These are phyloP conservation scores for Hemiscyllium ocellatum DNA, from an alignment of 2,113 vertebrate species.

Conservation along the genomic window DNA sequence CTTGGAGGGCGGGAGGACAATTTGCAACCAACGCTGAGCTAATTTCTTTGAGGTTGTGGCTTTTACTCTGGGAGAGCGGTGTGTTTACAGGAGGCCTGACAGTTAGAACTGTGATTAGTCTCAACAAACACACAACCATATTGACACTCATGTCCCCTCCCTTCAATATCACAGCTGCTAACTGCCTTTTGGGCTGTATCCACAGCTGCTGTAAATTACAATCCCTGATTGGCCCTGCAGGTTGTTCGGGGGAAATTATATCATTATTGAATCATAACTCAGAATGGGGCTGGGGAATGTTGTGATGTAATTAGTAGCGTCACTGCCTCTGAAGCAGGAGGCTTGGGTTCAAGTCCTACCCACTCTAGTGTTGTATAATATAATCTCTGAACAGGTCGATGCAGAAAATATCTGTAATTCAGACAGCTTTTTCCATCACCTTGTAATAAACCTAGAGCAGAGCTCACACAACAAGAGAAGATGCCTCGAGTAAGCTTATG, in stretches of 20 bases:
- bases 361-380: too few relatives aligned
- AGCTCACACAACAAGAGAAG: neutral
- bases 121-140: slow-evolving; percentile 30
- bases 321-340: too few relatives aligned
- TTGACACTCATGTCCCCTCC: neutral
- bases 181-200: slow-evolving; percentile 14
- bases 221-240: neutral
- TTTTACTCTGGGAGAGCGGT: slow-evolving; percentile 15
- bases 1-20: neutral
- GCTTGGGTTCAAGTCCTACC: too few relatives aligned
- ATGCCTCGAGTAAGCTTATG: neutral
- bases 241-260: neutral
- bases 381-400: too few relatives aligned
- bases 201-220: slow-evolving; percentile 27
- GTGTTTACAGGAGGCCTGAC: slow-evolving; percentile 3
- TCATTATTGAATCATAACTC: neutral
- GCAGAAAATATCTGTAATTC: too few relatives aligned
- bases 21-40: neutral
- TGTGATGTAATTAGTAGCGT: too few relatives aligned
- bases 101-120: slow-evolving; percentile 2
- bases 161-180: neutral
- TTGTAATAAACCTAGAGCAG: neutral
- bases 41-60: slow-evolving; percentile 8
- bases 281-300: too few relatives aligned
- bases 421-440: neutral